A percentile compares a stretch with the other conserved stretches of the same genome.
These are phyloP conservation scores for Pangasianodon gigas DNA, from an alignment of 2,113 vertebrate genomes.

Conservation along the genomic window DNA sequence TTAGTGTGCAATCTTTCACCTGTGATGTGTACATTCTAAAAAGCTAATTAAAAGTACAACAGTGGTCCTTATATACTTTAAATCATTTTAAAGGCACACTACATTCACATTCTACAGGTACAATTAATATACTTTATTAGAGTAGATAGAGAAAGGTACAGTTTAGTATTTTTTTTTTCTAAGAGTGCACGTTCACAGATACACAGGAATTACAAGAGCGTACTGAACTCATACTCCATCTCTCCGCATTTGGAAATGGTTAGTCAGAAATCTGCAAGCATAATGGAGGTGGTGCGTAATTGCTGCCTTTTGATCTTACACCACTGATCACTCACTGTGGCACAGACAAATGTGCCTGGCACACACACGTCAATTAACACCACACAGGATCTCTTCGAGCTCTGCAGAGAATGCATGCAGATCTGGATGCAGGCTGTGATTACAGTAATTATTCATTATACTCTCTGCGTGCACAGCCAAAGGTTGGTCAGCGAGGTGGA, in stretches of 20 bases:
- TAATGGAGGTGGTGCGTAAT: conserved; percentile 43
- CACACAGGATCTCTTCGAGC: conserved; percentile 55
- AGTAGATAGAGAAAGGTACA: background rate
- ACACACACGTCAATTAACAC: conserved; percentile 44
- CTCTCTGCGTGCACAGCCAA: conserved; percentile 28
- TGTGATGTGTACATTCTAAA: background rate
- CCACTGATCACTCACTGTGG: conserved; percentile 21
- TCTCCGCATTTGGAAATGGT: conserved; percentile 6
- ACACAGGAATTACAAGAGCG: background rate
- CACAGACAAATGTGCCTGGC: conserved; percentile 51
- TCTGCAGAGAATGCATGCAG: conserved; percentile 47
- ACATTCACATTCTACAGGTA: background rate
- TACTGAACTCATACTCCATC: conserved; percentile 4
- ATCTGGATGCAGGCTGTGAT: conserved; percentile 57
- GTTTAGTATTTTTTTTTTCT: background rate
- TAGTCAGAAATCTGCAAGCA: conserved; percentile 22
- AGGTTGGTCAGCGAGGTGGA: conserved; percentile 41
- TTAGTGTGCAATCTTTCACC: no score
- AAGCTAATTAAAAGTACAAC: no score
- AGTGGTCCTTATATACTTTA: background rate
- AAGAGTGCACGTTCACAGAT: background rate
- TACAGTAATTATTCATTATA: conserved; percentile 60
- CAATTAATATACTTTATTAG: background rate
- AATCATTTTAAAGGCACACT: background rate
- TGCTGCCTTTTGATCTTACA: conserved; percentile 47